Conservation (phyloP, 92 coral and sea anemone genomes). For the Phymanthus crucifer region DNA sequence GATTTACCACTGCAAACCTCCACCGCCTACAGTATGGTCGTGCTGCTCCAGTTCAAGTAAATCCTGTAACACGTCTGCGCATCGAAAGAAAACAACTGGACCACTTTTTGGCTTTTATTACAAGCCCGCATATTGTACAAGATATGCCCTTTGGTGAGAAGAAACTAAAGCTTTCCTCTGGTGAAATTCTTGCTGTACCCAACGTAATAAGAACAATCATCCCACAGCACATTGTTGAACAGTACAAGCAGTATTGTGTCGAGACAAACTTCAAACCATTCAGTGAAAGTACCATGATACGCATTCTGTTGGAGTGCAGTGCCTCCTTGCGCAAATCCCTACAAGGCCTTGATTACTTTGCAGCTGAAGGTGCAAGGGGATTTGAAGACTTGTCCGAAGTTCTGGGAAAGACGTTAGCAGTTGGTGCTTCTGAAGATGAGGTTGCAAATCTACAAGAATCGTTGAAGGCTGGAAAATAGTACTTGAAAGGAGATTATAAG, state of each 20-base stretch:
- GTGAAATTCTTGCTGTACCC: conserved; percentile 41
- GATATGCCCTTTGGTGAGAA: conserved; percentile 67
- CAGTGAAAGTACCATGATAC: conserved; percentile 20
- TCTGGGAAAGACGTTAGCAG: background rate
- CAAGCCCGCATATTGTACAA: conserved; percentile 62
- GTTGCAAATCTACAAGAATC: conserved; percentile 14
- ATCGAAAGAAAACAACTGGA: conserved; percentile 55
- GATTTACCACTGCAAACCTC: conserved; percentile 45
- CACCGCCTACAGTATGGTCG: conserved; percentile 56
- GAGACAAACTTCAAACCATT: conserved; percentile 7
- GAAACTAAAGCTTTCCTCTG: conserved; percentile 38
- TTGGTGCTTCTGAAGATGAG: conserved; percentile 20
- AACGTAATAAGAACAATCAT: conserved; percentile 62
- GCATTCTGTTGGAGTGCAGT: conserved; percentile 15
- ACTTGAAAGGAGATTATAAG: conserved; percentile 30
- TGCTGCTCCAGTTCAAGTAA: conserved; percentile 53
- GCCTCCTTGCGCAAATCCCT: conserved; percentile 24
- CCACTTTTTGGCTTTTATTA: conserved; percentile 55
- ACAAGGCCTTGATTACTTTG: conserved; percentile 28
- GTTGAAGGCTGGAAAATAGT: conserved; percentile 25
- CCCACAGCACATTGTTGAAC: conserved; percentile 44
- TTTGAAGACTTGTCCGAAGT: conserved; percentile 17
- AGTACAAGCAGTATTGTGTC: conserved; percentile 31
- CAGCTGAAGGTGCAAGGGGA: conserved; percentile 25
- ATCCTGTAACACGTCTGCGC: conserved; percentile 47